phyloP scores from a whole-genome alignment of 2,888 invertebrate genomes.

The Mellilla xanthometata region DNA sequence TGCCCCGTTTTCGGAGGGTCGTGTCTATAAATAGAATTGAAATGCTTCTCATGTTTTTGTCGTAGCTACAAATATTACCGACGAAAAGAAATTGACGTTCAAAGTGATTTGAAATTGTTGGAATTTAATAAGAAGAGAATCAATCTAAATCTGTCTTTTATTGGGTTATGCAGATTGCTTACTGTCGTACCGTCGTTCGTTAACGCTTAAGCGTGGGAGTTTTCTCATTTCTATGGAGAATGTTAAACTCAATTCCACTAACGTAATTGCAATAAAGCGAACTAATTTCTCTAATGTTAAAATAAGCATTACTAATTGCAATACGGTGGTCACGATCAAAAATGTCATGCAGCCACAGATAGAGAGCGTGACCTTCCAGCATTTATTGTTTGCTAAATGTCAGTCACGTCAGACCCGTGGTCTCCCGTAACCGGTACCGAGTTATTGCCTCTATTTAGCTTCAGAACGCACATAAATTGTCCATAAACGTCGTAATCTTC shows the following conservation, averaged over 20 bases:
- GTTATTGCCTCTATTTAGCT: conserved; percentile 45
- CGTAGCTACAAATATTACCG: not conserved
- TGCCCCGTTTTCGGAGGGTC: not conserved
- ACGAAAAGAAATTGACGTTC: too few species aligned
- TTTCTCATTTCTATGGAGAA: too few species aligned
- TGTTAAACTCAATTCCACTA: too few species aligned
- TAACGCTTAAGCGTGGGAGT: too few species aligned
- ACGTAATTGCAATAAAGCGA: too few species aligned
- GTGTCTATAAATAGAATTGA: too few species aligned
- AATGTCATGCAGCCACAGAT: conserved; percentile 22
- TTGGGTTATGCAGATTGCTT: too few species aligned
- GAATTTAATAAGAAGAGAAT: not conserved
- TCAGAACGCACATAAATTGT: conserved; percentile 46
- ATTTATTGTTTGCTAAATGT: conserved; percentile 52
- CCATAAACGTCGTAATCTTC: conserved; percentile 39
- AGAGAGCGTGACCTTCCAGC: conserved; percentile 47
- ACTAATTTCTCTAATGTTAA: not conserved
- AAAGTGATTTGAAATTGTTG: not conserved
- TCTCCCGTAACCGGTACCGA: conserved; percentile 61
- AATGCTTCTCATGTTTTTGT: not conserved
- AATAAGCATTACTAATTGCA: conserved; percentile 21
- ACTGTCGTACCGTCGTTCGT: too few species aligned
- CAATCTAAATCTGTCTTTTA: too few species aligned
- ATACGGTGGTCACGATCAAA: conserved; percentile 19
- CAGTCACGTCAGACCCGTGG: conserved; percentile 65